Conservation (phyloP, 2,797 vertebrate species). For the Holocentrus rufus region DNA sequence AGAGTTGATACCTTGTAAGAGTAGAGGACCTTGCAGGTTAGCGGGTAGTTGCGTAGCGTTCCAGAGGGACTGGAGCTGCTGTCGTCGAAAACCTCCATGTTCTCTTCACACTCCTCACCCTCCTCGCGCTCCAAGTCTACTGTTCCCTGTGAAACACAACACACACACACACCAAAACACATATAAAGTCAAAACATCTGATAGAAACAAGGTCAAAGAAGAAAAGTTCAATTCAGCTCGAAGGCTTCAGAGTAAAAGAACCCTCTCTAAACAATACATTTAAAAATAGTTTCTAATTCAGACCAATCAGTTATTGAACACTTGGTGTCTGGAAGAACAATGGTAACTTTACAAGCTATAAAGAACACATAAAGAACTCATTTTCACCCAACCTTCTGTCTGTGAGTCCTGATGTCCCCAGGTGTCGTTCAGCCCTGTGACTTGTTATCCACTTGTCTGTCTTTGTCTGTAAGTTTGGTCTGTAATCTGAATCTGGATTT, state of each 20-base stretch:
- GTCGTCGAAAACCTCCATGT: slow-evolving; percentile 97
- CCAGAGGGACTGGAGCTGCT: slow-evolving; percentile 97
- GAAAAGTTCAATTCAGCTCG: slow-evolving; percentile 21
- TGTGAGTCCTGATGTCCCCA: too few relatives aligned
- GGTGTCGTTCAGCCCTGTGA: too few relatives aligned
- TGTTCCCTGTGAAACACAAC: slow-evolving; percentile 78
- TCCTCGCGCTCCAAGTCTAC: slow-evolving; percentile 92
- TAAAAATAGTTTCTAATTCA: too few relatives aligned
- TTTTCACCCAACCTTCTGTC: too few relatives aligned
- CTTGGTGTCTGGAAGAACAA: too few relatives aligned
- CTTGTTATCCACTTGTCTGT: not conserved
- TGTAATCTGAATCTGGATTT: too few relatives aligned
- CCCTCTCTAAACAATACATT: too few relatives aligned
- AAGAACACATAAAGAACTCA: too few relatives aligned
- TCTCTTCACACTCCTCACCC: slow-evolving; percentile 95
- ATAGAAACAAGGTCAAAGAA: slow-evolving; percentile 42
- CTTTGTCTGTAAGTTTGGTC: not conserved
- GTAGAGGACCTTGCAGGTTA: slow-evolving; percentile 98
- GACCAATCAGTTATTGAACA: too few relatives aligned
- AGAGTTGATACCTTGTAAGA: slow-evolving; percentile 90
- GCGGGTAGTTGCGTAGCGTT: slow-evolving; percentile 94
- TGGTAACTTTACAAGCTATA: too few relatives aligned
- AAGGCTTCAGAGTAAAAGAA: not conserved
- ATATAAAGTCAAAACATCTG: slow-evolving; percentile 45
- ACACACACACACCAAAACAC: slow-evolving; percentile 26